Conservation (phyloP, 2,797 vertebrate species). For the Gallinago nigripennis region DNA sequence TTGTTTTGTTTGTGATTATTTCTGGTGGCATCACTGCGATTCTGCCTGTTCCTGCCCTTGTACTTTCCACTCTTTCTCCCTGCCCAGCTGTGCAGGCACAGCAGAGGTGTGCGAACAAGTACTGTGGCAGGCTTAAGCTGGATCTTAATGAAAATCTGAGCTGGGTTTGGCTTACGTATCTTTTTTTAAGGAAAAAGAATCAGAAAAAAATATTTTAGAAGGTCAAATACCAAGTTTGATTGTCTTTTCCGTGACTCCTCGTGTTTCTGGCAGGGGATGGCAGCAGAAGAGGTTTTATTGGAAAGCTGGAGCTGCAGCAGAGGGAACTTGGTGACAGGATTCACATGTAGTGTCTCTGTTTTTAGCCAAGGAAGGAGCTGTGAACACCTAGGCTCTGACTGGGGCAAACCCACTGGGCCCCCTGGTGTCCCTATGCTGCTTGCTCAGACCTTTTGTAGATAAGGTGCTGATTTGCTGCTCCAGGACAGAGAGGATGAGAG, state of each 20-base stretch:
- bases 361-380: background rate
- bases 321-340: background rate
- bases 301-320: background rate
- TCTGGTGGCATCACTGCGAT: background rate
- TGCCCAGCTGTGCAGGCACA: background rate
- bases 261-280: background rate
- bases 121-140: background rate
- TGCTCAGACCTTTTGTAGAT: background rate
- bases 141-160: background rate
- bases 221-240: background rate
- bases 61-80: background rate
- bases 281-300: background rate
- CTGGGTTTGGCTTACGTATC: background rate
- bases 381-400: background rate
- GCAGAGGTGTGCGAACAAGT: background rate
- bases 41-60: background rate
- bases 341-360: background rate
- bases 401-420: background rate
- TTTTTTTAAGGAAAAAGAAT: background rate
- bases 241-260: background rate
- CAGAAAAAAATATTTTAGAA: background rate
- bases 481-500: background rate
- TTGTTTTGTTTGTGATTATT: background rate
- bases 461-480: background rate
- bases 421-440: background rate